Conservation (phyloP, 1,140 invertebrate species). For the Campoletis sonorensis region DNA sequence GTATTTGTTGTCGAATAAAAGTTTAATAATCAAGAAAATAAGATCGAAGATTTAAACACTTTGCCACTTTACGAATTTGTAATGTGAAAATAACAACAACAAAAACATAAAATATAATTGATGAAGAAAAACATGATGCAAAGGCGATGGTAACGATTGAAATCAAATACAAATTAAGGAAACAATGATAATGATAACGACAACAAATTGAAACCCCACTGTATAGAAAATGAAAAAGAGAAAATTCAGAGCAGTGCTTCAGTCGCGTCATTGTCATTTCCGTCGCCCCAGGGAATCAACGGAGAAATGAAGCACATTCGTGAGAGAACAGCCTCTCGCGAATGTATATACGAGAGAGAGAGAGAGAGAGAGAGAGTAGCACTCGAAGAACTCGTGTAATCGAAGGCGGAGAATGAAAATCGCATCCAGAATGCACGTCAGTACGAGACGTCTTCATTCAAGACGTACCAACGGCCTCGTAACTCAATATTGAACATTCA, state of each 20-base stretch:
- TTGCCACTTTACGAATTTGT: no score
- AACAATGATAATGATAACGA: no score
- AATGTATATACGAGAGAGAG: conserved; percentile 5
- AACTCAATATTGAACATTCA: background rate
- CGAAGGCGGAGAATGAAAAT: conserved; percentile 2
- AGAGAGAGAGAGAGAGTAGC: conserved; percentile 13
- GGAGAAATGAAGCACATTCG: conserved; percentile 16
- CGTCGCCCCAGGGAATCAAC: conserved; percentile 25
- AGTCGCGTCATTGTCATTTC: background rate
- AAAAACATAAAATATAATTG: background rate
- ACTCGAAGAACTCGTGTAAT: background rate
- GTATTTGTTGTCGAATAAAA: no score
- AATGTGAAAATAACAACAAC: no score
- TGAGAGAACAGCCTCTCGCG: background rate
- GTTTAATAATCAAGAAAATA: no score
- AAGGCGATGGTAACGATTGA: background rate
- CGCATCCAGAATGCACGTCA: conserved; percentile 16
- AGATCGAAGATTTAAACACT: no score
- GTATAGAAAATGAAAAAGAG: background rate
- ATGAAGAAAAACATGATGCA: background rate
- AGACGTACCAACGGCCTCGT: background rate
- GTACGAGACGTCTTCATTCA: conserved; percentile 4
- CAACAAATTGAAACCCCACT: no score
- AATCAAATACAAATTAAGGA: background rate
- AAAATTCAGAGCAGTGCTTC: conserved; percentile 22